phyloP scores from a whole-genome alignment of 2,113 vertebrate species.

The Rana temporaria region DNA sequence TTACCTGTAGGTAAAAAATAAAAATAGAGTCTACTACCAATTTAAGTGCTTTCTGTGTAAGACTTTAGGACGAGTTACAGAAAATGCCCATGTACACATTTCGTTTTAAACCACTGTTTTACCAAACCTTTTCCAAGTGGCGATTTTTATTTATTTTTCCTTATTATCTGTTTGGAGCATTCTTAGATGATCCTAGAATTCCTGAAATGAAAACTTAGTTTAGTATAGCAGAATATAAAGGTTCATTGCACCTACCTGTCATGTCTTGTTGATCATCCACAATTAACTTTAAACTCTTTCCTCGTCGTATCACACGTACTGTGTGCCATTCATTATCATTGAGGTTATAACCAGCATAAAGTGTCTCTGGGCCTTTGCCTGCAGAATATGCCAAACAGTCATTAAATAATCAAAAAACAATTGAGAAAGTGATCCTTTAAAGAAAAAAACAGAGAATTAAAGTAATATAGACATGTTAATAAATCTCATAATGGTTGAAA shows the following conservation, averaged over 20 bases:
- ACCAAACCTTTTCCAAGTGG: no score
- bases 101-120: no score
- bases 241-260: conserved; percentile 74
- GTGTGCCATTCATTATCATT: conserved; percentile 99
- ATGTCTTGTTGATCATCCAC: conserved; percentile 92
- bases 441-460: conserved; percentile 62
- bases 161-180: no score
- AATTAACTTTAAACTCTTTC: conserved; percentile 94
- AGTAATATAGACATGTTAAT: background rate
- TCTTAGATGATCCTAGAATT: no score
- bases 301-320: conserved; percentile 94
- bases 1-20: no score
- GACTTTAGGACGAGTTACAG: no score
- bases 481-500: background rate
- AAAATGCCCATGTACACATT: no score
- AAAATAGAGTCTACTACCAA: no score
- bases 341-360: conserved; percentile 98
- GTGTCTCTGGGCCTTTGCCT: conserved; percentile 99
- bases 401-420: conserved; percentile 81
- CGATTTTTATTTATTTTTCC: no score
- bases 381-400: conserved; percentile 93
- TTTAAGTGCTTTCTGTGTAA: no score
- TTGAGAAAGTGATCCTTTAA: conserved; percentile 76
- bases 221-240: background rate
- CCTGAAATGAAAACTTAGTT: no score